Conservation (phyloP, 1,140 invertebrate species). For the Drosophila melanica region DNA sequence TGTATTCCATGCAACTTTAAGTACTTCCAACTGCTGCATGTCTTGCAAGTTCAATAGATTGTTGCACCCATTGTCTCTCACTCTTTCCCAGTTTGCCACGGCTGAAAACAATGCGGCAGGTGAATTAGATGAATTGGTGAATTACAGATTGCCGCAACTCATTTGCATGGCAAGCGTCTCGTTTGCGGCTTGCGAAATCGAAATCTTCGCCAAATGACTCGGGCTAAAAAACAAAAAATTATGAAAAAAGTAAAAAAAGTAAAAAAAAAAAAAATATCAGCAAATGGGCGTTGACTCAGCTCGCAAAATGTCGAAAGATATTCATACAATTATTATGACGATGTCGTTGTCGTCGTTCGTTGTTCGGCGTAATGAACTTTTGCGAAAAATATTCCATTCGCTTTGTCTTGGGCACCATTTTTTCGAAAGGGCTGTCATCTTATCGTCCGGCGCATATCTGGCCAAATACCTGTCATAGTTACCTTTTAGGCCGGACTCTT, state of each 20-base stretch:
- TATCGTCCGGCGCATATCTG: slow-evolving; percentile 22
- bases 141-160: slow-evolving; percentile 53
- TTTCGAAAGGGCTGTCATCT: slow-evolving; percentile 17
- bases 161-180: slow-evolving; percentile 54
- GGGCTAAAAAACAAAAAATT: slow-evolving; percentile 23
- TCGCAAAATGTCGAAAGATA: slow-evolving; percentile 51
- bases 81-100: slow-evolving; percentile 2
- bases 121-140: slow-evolving; percentile 45
- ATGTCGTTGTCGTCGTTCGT: slow-evolving; percentile 27
- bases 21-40: slow-evolving; percentile 5
- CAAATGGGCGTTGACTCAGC: slow-evolving; percentile 67
- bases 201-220: slow-evolving; percentile 23
- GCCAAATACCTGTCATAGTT: slow-evolving; percentile 4
- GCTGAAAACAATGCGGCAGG: slow-evolving; percentile 50
- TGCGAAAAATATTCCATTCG: slow-evolving; percentile 43
- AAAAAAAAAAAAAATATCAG: slow-evolving; percentile 47
- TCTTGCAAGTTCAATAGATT: slow-evolving; percentile 74
- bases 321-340: slow-evolving; percentile 68
- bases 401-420: slow-evolving; percentile 36
- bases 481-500: slow-evolving; percentile 23
- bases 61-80: slow-evolving; percentile 29
- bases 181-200: slow-evolving; percentile 51
- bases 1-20: not conserved
- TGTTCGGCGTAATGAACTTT: slow-evolving; percentile 76
- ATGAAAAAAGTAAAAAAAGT: not conserved